Evolutionary conservation across 2,797 vertebrate species (phyloP).

Genomic region (Myoxocephalus aenaeus): DNA sequence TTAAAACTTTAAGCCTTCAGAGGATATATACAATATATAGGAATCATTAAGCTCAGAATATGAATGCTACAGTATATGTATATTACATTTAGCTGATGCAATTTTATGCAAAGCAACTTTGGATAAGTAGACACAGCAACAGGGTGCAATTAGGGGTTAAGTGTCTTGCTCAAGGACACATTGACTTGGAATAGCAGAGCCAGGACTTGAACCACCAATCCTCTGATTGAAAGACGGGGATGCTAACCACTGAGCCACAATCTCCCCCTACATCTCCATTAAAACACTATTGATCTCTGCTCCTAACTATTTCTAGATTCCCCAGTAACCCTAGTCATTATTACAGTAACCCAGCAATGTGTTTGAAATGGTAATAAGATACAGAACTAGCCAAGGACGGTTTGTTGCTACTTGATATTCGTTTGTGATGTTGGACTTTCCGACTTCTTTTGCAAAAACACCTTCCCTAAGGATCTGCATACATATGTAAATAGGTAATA

Average conservation of each 20-base stretch:
- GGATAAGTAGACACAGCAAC: too few relatives aligned
- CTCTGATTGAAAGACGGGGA: too few relatives aligned
- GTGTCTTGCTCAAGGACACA: too few relatives aligned
- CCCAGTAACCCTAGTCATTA: constrained; percentile 14
- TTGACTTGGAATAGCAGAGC: too few relatives aligned
- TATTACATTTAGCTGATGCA: too few relatives aligned
- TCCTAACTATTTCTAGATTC: constrained; percentile 28
- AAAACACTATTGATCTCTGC: constrained; percentile 9
- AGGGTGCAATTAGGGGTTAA: too few relatives aligned
- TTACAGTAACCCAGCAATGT: constrained; percentile 17
- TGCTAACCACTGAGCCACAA: too few relatives aligned
- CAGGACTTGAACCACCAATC: too few relatives aligned
- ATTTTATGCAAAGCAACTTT: too few relatives aligned
- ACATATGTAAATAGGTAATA: constrained; percentile 19
- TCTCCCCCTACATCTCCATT: background rate
- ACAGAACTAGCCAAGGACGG: constrained; percentile 11
- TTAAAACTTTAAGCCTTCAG: background rate
- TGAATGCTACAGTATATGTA: background rate
- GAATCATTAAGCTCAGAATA: background rate
- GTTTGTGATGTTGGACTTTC: constrained; percentile 8
- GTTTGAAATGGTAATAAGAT: constrained; percentile 55
- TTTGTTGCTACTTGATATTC: constrained; percentile 8
- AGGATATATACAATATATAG: background rate
- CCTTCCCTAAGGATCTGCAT: constrained; percentile 27
- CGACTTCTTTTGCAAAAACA: background rate